phyloP scores from a whole-genome alignment of 2,113 vertebrate species.

The Tauraco erythrolophus region DNA sequence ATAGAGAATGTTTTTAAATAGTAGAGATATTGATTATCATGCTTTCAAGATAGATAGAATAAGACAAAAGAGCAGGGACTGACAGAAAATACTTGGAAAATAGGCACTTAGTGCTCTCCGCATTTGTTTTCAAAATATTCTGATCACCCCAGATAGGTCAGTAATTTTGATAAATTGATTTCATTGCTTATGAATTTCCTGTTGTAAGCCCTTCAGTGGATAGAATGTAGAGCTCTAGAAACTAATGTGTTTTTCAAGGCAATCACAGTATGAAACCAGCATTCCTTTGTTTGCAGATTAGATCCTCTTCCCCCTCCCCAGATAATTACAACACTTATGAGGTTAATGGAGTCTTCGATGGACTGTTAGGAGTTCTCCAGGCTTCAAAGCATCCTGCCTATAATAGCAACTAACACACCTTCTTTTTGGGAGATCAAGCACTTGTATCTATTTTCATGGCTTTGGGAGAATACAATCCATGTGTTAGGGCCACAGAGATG shows the following conservation, averaged over 20 bases:
- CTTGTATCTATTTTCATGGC: neutral
- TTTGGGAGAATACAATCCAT: neutral
- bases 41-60: neutral
- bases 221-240: neutral
- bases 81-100: neutral
- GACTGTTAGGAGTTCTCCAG: neutral
- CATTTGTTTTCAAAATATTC: constrained; percentile 10
- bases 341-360: neutral
- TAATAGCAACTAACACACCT: neutral
- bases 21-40: neutral
- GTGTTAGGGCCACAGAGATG: neutral
- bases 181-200: neutral
- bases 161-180: neutral
- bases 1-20: neutral
- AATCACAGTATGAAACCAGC: neutral
- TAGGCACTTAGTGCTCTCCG: neutral
- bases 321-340: neutral
- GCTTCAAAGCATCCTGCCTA: neutral
- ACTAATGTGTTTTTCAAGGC: neutral
- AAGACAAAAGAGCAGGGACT: neutral
- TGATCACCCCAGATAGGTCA: neutral
- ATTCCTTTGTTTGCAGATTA: neutral
- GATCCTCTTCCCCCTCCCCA: neutral
- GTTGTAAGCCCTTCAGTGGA: neutral
- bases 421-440: neutral